Evolutionary conservation across 2,113 vertebrate genomes (phyloP).

Genomic region (Platichthys stellatus): DNA sequence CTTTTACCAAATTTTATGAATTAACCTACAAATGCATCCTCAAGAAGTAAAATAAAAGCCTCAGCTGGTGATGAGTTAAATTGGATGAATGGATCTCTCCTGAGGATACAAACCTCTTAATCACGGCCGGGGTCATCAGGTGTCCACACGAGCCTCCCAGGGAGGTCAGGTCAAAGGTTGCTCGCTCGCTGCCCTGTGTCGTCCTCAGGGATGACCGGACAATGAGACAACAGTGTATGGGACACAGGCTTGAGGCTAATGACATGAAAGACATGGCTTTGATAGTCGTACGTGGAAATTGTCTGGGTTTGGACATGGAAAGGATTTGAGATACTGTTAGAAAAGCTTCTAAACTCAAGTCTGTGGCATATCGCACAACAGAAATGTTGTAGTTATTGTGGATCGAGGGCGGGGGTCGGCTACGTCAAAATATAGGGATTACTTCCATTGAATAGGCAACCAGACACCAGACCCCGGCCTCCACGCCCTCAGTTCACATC

Average conservation of each 20-base stretch:
- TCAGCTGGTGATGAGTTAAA: slow-evolving; percentile 47
- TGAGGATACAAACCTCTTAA: slow-evolving; percentile 28
- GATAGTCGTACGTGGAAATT: not conserved
- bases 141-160: slow-evolving; percentile 21
- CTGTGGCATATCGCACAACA: not conserved
- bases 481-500: slow-evolving; percentile 11
- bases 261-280: slow-evolving; percentile 19
- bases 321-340: no score
- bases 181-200: slow-evolving; percentile 8
- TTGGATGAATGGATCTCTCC: slow-evolving; percentile 18
- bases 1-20: no score
- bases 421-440: slow-evolving; percentile 4
- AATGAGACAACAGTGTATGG: not conserved
- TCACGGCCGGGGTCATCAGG: slow-evolving; percentile 48
- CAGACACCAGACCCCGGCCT: slow-evolving; percentile 1
- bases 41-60: not conserved
- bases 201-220: slow-evolving; percentile 24
- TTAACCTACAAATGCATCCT: not conserved
- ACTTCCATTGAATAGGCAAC: not conserved
- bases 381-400: slow-evolving; percentile 3
- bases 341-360: not conserved
- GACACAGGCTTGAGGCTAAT: not conserved
- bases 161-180: slow-evolving; percentile 52
- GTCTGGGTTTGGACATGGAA: not conserved
- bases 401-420: not conserved